A percentile compares a stretch with the other conserved stretches of the same genome.
These are phyloP conservation scores for Macquaria ambigua DNA, from an alignment of 2,113 vertebrate species.

Conservation along the genomic window DNA sequence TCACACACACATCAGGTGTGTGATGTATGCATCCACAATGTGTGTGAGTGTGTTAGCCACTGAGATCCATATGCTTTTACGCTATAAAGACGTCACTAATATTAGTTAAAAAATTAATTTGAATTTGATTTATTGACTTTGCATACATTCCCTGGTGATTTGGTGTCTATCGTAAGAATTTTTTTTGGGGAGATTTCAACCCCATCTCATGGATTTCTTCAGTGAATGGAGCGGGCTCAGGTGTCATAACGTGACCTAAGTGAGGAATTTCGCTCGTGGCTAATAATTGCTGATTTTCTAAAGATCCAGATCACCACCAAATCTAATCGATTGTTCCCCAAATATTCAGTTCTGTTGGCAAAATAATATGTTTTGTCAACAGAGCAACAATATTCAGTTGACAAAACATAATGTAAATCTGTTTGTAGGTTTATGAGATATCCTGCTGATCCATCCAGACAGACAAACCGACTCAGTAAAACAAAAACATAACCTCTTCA, in stretches of 20 bases:
- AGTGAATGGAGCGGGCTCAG: neutral
- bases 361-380: slow-evolving; percentile 11
- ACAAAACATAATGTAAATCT: slow-evolving; percentile 19
- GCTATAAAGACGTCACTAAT: neutral
- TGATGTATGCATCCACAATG: neutral
- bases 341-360: slow-evolving; percentile 13
- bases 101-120: neutral
- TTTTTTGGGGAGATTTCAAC: neutral
- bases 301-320: neutral
- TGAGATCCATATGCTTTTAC: neutral
- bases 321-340: neutral
- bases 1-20: neutral
- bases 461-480: slow-evolving; percentile 17
- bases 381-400: slow-evolving; percentile 7
- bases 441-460: neutral
- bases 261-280: neutral
- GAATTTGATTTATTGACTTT: neutral
- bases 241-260: neutral
- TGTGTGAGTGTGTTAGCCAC: neutral
- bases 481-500: slow-evolving; percentile 30
- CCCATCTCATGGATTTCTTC: neutral
- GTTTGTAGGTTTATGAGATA: slow-evolving; percentile 23
- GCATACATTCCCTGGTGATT: neutral
- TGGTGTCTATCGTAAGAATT: neutral
- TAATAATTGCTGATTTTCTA: neutral